Percentiles rank a stretch among this genome's conserved stretches.
Evolutionary conservation across 2,888 invertebrate genomes (phyloP).

Genomic region (Agrotis clavis): DNA sequence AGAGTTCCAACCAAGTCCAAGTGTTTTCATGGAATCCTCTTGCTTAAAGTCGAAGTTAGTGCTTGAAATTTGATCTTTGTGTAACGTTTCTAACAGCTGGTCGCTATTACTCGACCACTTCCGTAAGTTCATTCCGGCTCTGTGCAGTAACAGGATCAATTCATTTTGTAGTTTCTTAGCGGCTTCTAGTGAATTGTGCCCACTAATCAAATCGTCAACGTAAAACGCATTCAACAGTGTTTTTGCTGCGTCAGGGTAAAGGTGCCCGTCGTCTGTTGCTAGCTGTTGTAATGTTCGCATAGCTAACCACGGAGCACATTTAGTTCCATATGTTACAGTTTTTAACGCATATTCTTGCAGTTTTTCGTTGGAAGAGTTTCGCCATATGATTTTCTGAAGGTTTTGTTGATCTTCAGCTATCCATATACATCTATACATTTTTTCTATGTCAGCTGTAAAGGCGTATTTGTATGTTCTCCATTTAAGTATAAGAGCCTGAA

Average conservation of each 20-base stretch:
- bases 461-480: conserved; percentile 28
- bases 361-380: neutral
- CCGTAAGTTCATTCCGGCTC: neutral
- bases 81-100: neutral
- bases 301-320: neutral
- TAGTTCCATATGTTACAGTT: neutral
- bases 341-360: neutral
- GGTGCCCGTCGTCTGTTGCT: neutral
- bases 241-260: neutral
- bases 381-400: conserved; percentile 26
- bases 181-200: neutral
- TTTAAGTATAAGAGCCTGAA: conserved; percentile 23
- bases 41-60: too few species aligned
- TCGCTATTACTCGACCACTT: neutral
- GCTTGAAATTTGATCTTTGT: neutral
- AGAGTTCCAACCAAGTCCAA: neutral
- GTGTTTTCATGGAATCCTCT: neutral
- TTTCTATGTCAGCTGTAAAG: conserved; percentile 21
- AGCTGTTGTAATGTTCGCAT: neutral
- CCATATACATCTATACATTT: conserved; percentile 20
- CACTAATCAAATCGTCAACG: neutral
- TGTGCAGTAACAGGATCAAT: neutral
- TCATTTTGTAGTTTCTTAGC: neutral
- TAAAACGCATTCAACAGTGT: neutral
- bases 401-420: conserved; percentile 1